Conservation (phyloP, 1,140 invertebrate genomes). For the Cyclargus thomasi region DNA sequence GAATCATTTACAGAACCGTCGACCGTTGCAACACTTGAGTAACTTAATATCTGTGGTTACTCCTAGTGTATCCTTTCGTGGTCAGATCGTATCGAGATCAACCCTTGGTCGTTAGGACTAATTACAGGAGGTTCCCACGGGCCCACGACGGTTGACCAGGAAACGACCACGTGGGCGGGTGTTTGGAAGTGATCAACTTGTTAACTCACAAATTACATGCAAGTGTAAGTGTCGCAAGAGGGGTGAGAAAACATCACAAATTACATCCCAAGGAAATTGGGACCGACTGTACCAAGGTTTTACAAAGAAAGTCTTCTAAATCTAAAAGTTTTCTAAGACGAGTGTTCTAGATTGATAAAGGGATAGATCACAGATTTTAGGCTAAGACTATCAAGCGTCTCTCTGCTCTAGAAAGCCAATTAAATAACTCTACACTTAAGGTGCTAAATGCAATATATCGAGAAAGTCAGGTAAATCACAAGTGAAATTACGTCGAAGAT, state of each 20-base stretch:
- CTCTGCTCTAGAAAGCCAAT: too few species aligned
- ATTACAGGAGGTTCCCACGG: conserved; percentile 33
- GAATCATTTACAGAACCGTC: too few species aligned
- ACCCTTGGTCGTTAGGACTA: conserved; percentile 13
- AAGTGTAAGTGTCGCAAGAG: conserved; percentile 1
- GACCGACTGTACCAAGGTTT: too few species aligned
- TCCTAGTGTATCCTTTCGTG: conserved; percentile 27
- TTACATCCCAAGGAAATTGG: too few species aligned
- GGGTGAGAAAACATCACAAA: not conserved
- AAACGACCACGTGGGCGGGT: conserved; percentile 17
- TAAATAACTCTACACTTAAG: too few species aligned
- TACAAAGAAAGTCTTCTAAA: too few species aligned
- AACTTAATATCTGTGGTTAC: conserved; percentile 21
- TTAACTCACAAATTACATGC: conserved; percentile 1
- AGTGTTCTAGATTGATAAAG: too few species aligned
- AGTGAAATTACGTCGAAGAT: not conserved
- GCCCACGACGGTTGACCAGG: conserved; percentile 24
- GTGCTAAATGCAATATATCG: not conserved
- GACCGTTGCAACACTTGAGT: too few species aligned
- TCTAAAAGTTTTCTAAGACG: too few species aligned
- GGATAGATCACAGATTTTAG: too few species aligned
- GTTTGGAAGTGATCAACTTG: conserved; percentile 11
- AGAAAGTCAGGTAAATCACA: not conserved
- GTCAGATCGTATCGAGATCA: conserved; percentile 19
- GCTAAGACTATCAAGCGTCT: too few species aligned